A percentile compares a stretch with the other conserved stretches of the same genome.
Conservation (phyloP, 2,797 vertebrate genomes). For the Siniperca scherzeri region DNA sequence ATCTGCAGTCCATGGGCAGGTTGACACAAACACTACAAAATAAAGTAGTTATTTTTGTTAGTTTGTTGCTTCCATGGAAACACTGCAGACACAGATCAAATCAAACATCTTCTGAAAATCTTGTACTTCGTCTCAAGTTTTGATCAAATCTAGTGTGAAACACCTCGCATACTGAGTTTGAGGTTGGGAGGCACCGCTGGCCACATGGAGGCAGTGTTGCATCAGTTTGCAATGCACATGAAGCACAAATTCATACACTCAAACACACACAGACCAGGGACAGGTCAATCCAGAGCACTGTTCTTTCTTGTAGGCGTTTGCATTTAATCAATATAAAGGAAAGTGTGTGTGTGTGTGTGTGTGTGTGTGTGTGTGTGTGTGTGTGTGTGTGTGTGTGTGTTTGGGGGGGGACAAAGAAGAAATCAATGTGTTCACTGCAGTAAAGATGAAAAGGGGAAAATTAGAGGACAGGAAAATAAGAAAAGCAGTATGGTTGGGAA, state of each 20-base stretch:
- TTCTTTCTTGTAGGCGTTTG: slow-evolving; percentile 36
- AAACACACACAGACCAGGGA: slow-evolving; percentile 29
- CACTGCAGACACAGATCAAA: slow-evolving; percentile 28
- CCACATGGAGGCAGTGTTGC: slow-evolving; percentile 74
- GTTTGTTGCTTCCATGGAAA: slow-evolving; percentile 30
- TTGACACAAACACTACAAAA: slow-evolving; percentile 15
- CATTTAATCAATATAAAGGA: slow-evolving; percentile 46
- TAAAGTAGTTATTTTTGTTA: slow-evolving; percentile 19
- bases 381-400: too few relatives aligned
- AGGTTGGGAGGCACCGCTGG: background rate
- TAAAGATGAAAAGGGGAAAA: slow-evolving; percentile 1
- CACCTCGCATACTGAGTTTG: background rate
- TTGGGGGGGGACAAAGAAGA: background rate
- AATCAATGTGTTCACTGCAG: background rate
- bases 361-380: too few relatives aligned
- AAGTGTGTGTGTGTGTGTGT: background rate
- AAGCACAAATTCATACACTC: background rate
- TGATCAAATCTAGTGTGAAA: background rate
- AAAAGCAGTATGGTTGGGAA: background rate
- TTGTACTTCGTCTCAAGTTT: slow-evolving; percentile 32
- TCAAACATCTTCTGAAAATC: slow-evolving; percentile 23
- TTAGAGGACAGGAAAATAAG: background rate
- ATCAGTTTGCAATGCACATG: slow-evolving; percentile 2
- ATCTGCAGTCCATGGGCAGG: slow-evolving; percentile 5
- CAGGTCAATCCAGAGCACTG: slow-evolving; percentile 52